A percentile compares a stretch with the other conserved stretches of the same genome.
Conservation (phyloP, 2,113 vertebrate genomes). For the Labeo rohita region DNA sequence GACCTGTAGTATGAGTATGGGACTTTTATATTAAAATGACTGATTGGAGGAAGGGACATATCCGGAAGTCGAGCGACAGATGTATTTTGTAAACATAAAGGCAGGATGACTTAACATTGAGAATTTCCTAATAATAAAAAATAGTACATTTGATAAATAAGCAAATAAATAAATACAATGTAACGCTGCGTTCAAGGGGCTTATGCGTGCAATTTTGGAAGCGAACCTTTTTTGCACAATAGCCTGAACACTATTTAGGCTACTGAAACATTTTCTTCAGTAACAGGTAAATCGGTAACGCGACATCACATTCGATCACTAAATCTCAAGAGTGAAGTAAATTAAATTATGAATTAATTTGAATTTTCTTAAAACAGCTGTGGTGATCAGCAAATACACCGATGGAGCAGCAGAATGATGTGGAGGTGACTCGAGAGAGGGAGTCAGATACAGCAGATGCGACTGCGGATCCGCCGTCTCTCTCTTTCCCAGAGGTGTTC, state of each 20-base stretch:
- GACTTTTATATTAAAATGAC: conserved; percentile 42
- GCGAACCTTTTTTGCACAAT: conserved; percentile 58
- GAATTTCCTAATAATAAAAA: not conserved
- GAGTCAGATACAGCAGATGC: not conserved
- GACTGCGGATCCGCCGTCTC: conserved; percentile 33
- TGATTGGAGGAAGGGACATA: not conserved
- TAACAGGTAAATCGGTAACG: conserved; percentile 63
- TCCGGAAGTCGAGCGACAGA: not conserved
- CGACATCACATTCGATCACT: not conserved
- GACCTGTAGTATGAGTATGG: not conserved
- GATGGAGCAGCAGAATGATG: conserved; percentile 54
- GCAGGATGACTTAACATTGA: not conserved
- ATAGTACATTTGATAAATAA: not conserved
- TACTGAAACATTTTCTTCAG: conserved; percentile 69
- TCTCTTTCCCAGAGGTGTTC: conserved; percentile 78
- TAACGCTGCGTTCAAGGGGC: not conserved
- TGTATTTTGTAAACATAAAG: not conserved
- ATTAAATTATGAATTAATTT: not conserved
- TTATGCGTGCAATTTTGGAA: conserved; percentile 67
- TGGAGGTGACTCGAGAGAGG: not conserved
- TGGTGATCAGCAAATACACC: too few relatives aligned
- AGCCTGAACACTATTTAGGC: conserved; percentile 57
- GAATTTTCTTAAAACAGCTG: conserved; percentile 23
- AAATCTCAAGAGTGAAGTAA: not conserved
- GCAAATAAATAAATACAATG: not conserved